Conservation (phyloP, 2,113 vertebrate species). For the Physeter macrocephalus region DNA sequence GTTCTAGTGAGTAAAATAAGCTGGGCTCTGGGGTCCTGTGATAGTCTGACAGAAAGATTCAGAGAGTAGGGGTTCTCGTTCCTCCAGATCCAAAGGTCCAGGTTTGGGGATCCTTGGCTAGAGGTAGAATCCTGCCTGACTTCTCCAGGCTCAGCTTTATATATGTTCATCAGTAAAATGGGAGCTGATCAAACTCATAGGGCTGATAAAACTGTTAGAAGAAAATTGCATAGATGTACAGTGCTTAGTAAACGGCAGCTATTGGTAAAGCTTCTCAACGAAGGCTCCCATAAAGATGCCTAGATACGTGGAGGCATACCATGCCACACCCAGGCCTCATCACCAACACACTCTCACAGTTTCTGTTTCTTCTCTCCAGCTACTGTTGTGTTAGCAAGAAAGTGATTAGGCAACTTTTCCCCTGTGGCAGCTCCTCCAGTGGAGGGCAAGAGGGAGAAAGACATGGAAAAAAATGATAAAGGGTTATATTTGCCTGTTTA, state of each 20-base stretch:
- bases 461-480: background rate
- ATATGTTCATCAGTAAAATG: background rate
- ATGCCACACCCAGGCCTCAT: background rate
- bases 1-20: background rate
- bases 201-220: background rate
- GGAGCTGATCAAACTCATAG: background rate
- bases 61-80: background rate
- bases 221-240: background rate
- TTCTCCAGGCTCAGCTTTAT: background rate
- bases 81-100: background rate
- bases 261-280: background rate
- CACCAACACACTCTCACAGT: background rate
- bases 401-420: background rate
- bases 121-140: background rate
- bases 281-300: background rate
- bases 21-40: background rate
- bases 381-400: background rate
- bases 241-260: background rate
- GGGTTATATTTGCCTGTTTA: background rate
- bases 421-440: background rate
- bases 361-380: background rate
- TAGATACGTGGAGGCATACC: too few species aligned
- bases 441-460: background rate
- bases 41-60: background rate
- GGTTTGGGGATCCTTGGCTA: background rate